Evolutionary conservation across 2,888 invertebrate genomes (phyloP).

Genomic region (Rhingia rostrata): DNA sequence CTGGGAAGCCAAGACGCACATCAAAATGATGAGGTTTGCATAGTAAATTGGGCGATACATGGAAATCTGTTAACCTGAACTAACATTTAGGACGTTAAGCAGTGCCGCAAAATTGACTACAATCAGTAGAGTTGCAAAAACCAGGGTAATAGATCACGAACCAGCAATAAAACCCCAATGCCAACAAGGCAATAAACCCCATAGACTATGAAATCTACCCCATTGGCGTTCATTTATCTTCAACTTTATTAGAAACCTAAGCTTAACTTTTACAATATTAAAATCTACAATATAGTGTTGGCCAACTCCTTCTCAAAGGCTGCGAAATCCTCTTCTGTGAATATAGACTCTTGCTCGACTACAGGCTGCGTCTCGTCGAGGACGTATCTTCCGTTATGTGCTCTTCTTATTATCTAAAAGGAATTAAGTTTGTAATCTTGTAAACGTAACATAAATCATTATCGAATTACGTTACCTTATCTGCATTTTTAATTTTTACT

Average conservation of each 20-base stretch:
- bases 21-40: too few relatives aligned
- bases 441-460: not conserved
- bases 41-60: too few relatives aligned
- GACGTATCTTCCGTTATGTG: constrained; percentile 35
- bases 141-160: too few relatives aligned
- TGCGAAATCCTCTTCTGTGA: constrained; percentile 64
- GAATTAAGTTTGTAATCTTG: not conserved
- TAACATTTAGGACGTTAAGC: too few relatives aligned
- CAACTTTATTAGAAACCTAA: constrained; percentile 8
- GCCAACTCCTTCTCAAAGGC: constrained; percentile 63
- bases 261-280: not conserved
- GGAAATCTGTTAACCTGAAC: too few relatives aligned
- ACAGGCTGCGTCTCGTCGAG: constrained; percentile 27
- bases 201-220: not conserved
- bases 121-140: too few relatives aligned
- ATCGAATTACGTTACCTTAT: constrained; percentile 27
- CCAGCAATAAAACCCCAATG: too few relatives aligned
- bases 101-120: too few relatives aligned
- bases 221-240: not conserved
- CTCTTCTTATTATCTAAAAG: constrained; percentile 40
- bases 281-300: constrained; percentile 5
- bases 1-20: too few relatives aligned
- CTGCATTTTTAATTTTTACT: constrained; percentile 41
- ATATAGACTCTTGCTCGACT: constrained; percentile 53
- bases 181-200: not conserved